Percentiles rank a stretch among this genome's conserved stretches.
Evolutionary conservation across 2,888 invertebrate species (phyloP).

Genomic region (Ennomos fuscantarius): DNA sequence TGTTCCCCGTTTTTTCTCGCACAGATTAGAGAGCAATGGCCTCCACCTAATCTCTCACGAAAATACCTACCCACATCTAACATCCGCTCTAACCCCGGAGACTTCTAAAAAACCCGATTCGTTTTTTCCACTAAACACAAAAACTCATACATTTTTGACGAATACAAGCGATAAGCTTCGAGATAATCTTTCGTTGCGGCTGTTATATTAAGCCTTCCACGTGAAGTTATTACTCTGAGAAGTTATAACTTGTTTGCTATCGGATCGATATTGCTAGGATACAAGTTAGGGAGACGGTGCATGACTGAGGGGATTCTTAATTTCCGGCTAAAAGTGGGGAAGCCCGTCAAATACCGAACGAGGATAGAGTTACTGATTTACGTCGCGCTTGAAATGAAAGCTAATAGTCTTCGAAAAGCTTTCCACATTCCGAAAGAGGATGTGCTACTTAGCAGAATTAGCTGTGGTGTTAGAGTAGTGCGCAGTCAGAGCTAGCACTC

Average conservation of each 20-base stretch:
- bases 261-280: slow-evolving; percentile 78
- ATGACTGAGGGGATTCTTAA: slow-evolving; percentile 68
- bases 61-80: slow-evolving; percentile 29
- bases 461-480: slow-evolving; percentile 43
- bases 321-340: slow-evolving; percentile 72
- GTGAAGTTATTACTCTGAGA: slow-evolving; percentile 18
- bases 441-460: slow-evolving; percentile 48
- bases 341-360: slow-evolving; percentile 54
- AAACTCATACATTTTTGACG: slow-evolving; percentile 15
- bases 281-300: slow-evolving; percentile 62
- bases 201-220: slow-evolving; percentile 27
- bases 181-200: slow-evolving; percentile 27
- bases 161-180: slow-evolving; percentile 31
- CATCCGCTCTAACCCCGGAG: slow-evolving; percentile 31
- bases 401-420: slow-evolving; percentile 27
- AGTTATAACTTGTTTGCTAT: slow-evolving; percentile 25
- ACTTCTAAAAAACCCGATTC: slow-evolving; percentile 30
- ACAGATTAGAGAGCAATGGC: slow-evolving; percentile 72
- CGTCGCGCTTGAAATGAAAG: slow-evolving; percentile 25
- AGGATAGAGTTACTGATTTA: slow-evolving; percentile 37
- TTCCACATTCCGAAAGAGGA: slow-evolving; percentile 34
- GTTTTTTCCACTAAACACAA: slow-evolving; percentile 27
- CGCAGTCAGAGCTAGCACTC: slow-evolving; percentile 46
- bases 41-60: slow-evolving; percentile 52
- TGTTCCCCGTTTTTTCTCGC: slow-evolving; percentile 74